A percentile compares a stretch with the other conserved stretches of the same genome.
Evolutionary conservation across 2,113 vertebrate genomes (phyloP).

Genomic region (Talpa occidentalis): DNA sequence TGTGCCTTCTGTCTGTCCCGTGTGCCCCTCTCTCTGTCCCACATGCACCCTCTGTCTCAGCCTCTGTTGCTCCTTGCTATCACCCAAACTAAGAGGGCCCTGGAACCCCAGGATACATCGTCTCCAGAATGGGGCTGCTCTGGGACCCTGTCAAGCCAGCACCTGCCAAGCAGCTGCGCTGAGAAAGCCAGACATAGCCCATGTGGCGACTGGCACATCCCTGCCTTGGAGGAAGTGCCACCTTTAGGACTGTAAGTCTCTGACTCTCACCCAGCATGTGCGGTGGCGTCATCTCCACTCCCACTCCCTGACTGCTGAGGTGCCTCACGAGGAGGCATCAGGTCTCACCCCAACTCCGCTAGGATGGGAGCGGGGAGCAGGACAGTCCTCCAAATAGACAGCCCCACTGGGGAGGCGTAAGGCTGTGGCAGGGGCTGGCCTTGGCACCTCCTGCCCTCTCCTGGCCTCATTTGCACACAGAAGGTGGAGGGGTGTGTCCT

Average conservation of each 20-base stretch:
- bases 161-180: not conserved
- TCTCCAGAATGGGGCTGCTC: not conserved
- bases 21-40: not conserved
- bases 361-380: not conserved
- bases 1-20: not conserved
- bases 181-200: not conserved
- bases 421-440: not conserved
- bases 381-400: not conserved
- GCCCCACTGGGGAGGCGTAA: too few relatives aligned
- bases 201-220: not conserved
- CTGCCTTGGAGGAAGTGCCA: not conserved
- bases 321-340: too few relatives aligned
- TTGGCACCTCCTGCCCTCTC: not conserved
- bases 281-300: not conserved
- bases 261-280: not conserved
- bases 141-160: not conserved
- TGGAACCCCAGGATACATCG: rapidly evolving
- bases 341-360: not conserved
- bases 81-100: not conserved
- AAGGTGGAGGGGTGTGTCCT: not conserved
- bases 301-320: not conserved
- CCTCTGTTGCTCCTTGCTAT: not conserved
- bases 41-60: rapidly evolving
- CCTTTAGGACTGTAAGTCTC: not conserved
- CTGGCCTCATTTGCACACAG: not conserved